Base-by-base conservation (phyloP, 2,797 vertebrate genomes). In the Myiotriccus ornatus region DNA sequence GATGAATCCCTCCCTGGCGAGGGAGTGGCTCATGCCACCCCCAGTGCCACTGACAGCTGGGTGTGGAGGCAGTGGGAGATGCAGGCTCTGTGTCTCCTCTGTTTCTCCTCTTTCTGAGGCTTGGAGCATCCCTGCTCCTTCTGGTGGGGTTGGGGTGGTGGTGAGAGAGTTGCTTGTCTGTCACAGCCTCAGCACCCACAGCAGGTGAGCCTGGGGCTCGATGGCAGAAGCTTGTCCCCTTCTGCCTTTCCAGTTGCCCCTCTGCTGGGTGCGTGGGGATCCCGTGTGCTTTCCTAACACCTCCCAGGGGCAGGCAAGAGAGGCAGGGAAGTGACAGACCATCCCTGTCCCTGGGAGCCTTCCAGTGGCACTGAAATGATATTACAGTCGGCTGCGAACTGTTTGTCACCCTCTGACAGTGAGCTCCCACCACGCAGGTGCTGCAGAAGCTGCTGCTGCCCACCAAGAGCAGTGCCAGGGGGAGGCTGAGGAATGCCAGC, bases 251-350 rank as follows among this genome's bases (percentile, higher is more conserved):
- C 12, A 1, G 35, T 32, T 81, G 53, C 3, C 46, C 22, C 7
- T 0, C 30, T 71, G 59, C 55, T 27, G 43, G 0, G 0, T 12
- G 16, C 41, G 3, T 2, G 9, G 56, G 18, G 46, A 15, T 37
- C 44, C 25, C 6, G 0, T 1, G 6, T 4, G 22, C 32, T 50
- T 76, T 55, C 1, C 0, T 43, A 1, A 43, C 4, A 0, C 13
- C 19, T 90, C 44, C 50, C 23, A 14, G 12, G 49, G 60, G 44
- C 44, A 34, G 22, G n/a, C n/a, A 41, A 24, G 41, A 11, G 49
- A 57, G 27, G 27, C 35, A 34, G 49, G 39, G 64, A 37, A 69
- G 44, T 5, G 1, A 12, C 57, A 57, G 41, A n/a, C 7, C 34
- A 6, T 13, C 3, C 1, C 35, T 55, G 39, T 34, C 47, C 37